These are phyloP conservation scores for Monochamus alternatus DNA, from an alignment of 2,888 invertebrate genomes.

Conservation along the genomic window DNA sequence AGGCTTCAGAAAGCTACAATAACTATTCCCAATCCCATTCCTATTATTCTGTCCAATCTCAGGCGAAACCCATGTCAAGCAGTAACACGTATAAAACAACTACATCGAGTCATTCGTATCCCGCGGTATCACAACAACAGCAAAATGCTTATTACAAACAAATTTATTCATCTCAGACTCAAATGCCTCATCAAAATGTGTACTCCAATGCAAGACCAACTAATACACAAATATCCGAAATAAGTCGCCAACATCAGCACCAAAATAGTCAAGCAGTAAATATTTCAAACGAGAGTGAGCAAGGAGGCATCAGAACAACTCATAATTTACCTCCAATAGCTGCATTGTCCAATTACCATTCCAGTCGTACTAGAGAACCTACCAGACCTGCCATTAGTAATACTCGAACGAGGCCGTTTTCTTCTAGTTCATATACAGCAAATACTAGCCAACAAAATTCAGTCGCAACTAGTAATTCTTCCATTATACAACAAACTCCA, in stretches of 20 bases:
- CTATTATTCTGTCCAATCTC: conserved; percentile 59
- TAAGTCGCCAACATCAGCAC: conserved; percentile 19
- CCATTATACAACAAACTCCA: conserved; percentile 49
- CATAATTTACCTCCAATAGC: conserved; percentile 74
- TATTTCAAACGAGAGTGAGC: conserved; percentile 46
- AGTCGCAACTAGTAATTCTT: conserved; percentile 47
- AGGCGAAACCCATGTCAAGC: conserved; percentile 51
- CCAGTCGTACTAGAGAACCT: conserved; percentile 67
- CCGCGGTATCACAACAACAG: conserved; percentile 41
- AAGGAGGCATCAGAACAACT: conserved; percentile 64
- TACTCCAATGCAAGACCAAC: conserved; percentile 39
- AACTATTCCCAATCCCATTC: conserved; percentile 55
- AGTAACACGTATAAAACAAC: conserved; percentile 49
- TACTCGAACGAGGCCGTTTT: conserved; percentile 50
- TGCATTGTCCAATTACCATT: conserved; percentile 72
- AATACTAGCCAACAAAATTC: conserved; percentile 49
- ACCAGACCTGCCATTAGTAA: conserved; percentile 50
- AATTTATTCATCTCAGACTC: conserved; percentile 49
- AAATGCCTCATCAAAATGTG: conserved; percentile 36
- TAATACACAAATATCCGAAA: conserved; percentile 14
- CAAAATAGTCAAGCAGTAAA: conserved; percentile 30
- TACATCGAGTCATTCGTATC: conserved; percentile 44
- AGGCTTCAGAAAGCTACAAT: conserved; percentile 51
- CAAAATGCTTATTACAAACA: conserved; percentile 51
- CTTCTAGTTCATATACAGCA: conserved; percentile 45